These are phyloP conservation scores for Zoanthus sansibaricus DNA, from an alignment of 92 coral and sea anemone genomes.

Conservation along the genomic window DNA sequence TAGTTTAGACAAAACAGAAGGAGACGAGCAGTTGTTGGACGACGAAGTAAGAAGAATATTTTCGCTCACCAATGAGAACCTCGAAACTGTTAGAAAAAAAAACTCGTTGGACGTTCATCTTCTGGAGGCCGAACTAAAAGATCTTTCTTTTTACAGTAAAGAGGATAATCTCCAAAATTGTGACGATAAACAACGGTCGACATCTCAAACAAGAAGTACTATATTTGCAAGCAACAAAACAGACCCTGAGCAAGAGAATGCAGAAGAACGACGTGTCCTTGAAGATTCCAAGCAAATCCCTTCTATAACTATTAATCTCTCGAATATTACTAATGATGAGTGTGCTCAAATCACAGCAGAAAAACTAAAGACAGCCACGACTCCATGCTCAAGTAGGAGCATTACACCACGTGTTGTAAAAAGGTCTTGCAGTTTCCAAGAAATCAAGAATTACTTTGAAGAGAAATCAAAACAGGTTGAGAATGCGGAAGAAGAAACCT, in stretches of 20 bases:
- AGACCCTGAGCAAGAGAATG: neutral
- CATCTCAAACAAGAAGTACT: neutral
- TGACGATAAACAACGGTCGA: neutral
- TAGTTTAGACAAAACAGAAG: neutral
- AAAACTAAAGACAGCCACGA: neutral
- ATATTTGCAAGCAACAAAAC: neutral
- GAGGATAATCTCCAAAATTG: neutral
- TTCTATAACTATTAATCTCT: neutral
- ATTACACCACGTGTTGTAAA: neutral
- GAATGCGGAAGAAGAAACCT: neutral
- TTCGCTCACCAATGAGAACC: neutral
- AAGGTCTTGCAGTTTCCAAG: conserved; percentile 31
- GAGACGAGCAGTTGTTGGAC: neutral
- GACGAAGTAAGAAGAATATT: conserved; percentile 32
- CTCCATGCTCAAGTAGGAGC: neutral
- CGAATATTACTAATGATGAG: neutral
- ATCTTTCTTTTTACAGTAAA: neutral
- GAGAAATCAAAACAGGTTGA: neutral
- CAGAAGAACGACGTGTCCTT: neutral
- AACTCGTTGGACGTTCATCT: neutral
- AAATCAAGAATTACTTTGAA: conserved; percentile 18
- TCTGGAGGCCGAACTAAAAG: neutral
- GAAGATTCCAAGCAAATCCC: neutral
- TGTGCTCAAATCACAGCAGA: neutral
- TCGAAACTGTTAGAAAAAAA: conserved; percentile 10